Evolutionary conservation across 2,113 vertebrate species (phyloP).

Genomic region (Periophthalmus modestus): DNA sequence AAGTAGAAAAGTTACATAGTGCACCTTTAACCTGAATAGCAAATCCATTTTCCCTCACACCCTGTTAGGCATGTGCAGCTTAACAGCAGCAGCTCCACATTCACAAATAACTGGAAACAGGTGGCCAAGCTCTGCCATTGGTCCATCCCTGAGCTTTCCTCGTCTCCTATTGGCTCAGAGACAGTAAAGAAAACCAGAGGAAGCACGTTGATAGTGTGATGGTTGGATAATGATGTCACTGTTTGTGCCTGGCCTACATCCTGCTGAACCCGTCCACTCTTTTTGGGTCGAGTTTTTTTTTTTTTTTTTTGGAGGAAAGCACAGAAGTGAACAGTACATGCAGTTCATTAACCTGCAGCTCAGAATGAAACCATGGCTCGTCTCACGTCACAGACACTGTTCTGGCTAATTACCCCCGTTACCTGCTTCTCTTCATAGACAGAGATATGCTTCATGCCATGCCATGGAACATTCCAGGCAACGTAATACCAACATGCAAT

Average conservation of each 20-base stretch:
- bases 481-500: too few relatives aligned
- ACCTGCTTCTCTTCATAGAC: too few relatives aligned
- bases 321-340: not conserved
- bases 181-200: constrained; percentile 21
- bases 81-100: constrained; percentile 17
- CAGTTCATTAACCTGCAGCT: not conserved
- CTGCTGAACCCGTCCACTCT: not conserved
- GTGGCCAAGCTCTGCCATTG: constrained; percentile 44
- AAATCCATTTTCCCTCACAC: not conserved
- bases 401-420: too few relatives aligned
- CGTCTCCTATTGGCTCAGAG: constrained; percentile 50
- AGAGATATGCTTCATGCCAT: too few relatives aligned
- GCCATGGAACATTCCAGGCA: too few relatives aligned
- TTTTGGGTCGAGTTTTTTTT: not conserved
- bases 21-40: not conserved
- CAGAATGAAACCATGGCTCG: not conserved
- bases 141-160: constrained; percentile 7
- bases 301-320: not conserved
- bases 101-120: constrained; percentile 33
- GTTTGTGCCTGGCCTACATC: not conserved
- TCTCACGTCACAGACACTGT: too few relatives aligned
- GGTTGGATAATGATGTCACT: constrained; percentile 42
- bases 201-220: constrained; percentile 35
- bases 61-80: not conserved
- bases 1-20: not conserved